Base-by-base conservation (phyloP, 2,113 vertebrate species). In the Redunca redunca region DNA sequence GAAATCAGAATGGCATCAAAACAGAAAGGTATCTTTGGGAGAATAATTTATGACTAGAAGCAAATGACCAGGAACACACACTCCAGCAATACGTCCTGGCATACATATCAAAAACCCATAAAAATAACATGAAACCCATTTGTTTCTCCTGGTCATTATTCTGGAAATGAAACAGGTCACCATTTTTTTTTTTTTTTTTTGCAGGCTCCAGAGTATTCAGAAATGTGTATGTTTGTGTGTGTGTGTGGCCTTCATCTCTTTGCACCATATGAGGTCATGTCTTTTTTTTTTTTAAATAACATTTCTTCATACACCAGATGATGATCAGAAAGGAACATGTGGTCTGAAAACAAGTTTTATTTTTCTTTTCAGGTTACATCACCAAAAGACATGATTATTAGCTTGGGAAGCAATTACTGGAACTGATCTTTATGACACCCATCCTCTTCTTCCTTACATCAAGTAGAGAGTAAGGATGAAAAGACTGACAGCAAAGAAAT, bases 391-490 rank as follows among this genome's bases (percentile, higher is more conserved):
- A 50, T 9, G 11, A 23, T 52, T 82, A 50, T 40, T 64, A 50
- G 1, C 55, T 67, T 67, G 11, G 36, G 1, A 15, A 23, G 30
- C 23, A 48, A 11, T 91, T 21, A 74, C 16, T 15, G 5, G 15
- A 77, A 95, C 16, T 83, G 57, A 2, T 8, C 12, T 48, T 36
- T 14, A 67, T 78, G 21, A 33, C 2, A 48, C 23, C 10, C 3
- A 9, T 5, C 1, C 36, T 4, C 14, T 5, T 46, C 23, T n/a
- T 5, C 1, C 10, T 8, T n/a, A 6, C 4, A 26, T 5, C 6
- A 88, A 74, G 9, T 26, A 25, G 25, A 25, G 16, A 90, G 4
- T 55, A 67, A 71, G 19, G 13, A 9, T 62, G 2, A 64, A 53
- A 48, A 91, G 64, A 82, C 21, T 7, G 46, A 7, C 17, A 80